Percentiles rank a stretch among this genome's conserved stretches.
These are phyloP conservation scores for Percina caprodes DNA, from an alignment of 2,113 vertebrate species.

Conservation along the genomic window DNA sequence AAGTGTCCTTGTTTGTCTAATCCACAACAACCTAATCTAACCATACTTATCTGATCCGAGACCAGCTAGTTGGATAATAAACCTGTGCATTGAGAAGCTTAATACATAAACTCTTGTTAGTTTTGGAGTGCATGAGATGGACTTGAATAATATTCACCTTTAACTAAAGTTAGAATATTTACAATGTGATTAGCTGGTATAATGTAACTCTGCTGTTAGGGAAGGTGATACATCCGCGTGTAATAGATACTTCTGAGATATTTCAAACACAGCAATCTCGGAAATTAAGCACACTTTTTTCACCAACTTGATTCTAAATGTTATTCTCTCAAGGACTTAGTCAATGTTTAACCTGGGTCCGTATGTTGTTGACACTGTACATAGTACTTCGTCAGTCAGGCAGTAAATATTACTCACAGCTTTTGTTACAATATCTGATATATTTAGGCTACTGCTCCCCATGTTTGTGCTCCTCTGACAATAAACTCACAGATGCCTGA, in stretches of 20 bases:
- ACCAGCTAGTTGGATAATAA: neutral
- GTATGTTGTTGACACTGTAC: slow-evolving; percentile 11
- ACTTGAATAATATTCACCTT: neutral
- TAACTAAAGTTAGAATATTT: neutral
- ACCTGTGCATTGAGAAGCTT: neutral
- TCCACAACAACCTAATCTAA: neutral
- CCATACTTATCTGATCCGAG: neutral
- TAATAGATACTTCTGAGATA: neutral
- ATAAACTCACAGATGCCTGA: neutral
- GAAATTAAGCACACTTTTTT: slow-evolving; percentile 9
- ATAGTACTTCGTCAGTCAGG: slow-evolving; percentile 6
- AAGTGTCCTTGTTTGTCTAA: neutral
- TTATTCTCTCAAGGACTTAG: slow-evolving; percentile 17
- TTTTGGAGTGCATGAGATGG: neutral
- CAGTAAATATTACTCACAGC: slow-evolving; percentile 1
- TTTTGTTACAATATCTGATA: neutral
- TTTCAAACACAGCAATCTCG: neutral
- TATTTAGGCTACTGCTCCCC: neutral
- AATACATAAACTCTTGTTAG: neutral
- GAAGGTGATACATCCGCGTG: neutral
- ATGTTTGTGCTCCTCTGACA: slow-evolving; percentile 6
- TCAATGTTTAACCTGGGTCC: slow-evolving; percentile 65
- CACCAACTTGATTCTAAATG: slow-evolving; percentile 6
- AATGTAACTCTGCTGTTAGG: neutral
- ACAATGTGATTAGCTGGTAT: neutral